Percentiles rank a stretch among this genome's conserved stretches.
Conservation (phyloP, 1,140 invertebrate genomes). For the Atopsyche davidsoni region DNA sequence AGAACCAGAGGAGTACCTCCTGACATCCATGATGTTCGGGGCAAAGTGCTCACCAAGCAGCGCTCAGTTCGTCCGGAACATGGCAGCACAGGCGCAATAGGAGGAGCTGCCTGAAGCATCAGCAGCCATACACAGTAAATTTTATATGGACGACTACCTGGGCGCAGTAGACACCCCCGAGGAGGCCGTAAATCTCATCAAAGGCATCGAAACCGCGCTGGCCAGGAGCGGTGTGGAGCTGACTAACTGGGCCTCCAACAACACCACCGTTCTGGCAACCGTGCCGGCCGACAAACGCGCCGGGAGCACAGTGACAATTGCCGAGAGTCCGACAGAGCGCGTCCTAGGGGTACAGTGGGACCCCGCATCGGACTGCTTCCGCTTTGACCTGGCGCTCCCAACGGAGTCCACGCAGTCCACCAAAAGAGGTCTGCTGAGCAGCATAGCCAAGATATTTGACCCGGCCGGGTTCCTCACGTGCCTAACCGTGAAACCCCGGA, state of each 20-base stretch:
- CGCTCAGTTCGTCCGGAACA: conserved; percentile 1
- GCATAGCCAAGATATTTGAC: conserved; percentile 33
- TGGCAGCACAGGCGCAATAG: conserved; percentile 26
- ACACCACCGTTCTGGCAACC: background rate
- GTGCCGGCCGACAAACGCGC: background rate
- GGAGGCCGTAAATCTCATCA: conserved; percentile 22
- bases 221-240: conserved; percentile 8
- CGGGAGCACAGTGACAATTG: background rate
- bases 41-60: conserved; percentile 20
- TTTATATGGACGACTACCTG: conserved; percentile 33
- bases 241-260: background rate
- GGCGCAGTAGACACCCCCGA: conserved; percentile 21
- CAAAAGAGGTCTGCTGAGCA: conserved; percentile 23
- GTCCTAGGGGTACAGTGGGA: conserved; percentile 9
- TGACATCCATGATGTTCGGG: conserved; percentile 33
- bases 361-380: background rate
- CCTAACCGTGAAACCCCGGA: conserved; percentile 30
- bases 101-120: conserved; percentile 22
- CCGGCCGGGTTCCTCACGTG: conserved; percentile 35
- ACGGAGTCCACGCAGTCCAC: conserved; percentile 8
- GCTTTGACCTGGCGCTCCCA: background rate
- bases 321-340: background rate
- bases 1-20: conserved; percentile 18
- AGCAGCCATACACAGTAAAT: conserved; percentile 17
- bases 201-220: conserved; percentile 24